Evolutionary conservation across 64 coral and sea anemone species (phyloP).

Genomic region (Trachythela sp.): DNA sequence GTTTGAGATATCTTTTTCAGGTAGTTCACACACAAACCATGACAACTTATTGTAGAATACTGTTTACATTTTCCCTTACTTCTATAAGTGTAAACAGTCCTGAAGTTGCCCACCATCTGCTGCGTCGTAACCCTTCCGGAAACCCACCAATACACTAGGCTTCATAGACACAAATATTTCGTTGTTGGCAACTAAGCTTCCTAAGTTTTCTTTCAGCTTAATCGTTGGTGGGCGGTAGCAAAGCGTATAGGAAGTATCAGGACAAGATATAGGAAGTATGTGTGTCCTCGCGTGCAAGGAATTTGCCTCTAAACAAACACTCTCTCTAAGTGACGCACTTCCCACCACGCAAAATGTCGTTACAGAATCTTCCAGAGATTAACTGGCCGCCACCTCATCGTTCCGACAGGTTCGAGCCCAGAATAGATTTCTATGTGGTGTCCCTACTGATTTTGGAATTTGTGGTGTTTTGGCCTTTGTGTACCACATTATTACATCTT

Average conservation of each 20-base stretch:
- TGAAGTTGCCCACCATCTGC: too few relatives aligned
- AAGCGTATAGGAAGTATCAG: background rate
- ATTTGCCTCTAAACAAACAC: background rate
- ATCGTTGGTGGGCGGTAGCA: background rate
- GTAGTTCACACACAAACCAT: too few relatives aligned
- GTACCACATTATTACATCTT: background rate
- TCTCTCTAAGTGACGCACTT: background rate
- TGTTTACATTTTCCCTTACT: too few relatives aligned
- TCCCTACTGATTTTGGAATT: background rate
- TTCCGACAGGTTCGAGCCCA: background rate
- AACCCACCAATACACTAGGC: too few relatives aligned
- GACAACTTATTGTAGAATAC: too few relatives aligned
- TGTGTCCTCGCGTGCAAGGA: background rate
- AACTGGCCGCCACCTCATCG: background rate
- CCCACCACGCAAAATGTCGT: background rate
- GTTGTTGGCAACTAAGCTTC: too few relatives aligned
- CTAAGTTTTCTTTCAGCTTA: background rate
- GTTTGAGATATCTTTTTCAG: too few relatives aligned
- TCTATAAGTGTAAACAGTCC: too few relatives aligned
- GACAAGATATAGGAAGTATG: background rate
- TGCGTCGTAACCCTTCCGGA: too few relatives aligned
- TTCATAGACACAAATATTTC: too few relatives aligned
- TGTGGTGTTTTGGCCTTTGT: background rate
- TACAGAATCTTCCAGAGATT: background rate
- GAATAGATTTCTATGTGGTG: background rate